phyloP scores from a whole-genome alignment of 2,797 vertebrate genomes.

The Macropus fuliginosus region DNA sequence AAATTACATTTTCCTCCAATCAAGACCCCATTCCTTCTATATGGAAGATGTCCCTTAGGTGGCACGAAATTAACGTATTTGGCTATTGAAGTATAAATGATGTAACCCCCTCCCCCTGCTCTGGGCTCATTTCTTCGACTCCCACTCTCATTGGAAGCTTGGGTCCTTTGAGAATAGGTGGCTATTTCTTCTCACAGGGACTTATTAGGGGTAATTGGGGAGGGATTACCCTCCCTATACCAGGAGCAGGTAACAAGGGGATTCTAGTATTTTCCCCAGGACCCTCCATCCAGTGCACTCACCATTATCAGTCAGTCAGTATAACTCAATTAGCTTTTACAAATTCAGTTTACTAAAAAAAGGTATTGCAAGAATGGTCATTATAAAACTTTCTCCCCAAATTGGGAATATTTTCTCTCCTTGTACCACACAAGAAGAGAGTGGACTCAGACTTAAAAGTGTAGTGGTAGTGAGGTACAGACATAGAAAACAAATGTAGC shows the following conservation, averaged over 20 bases:
- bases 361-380: background rate
- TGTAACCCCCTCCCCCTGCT: background rate
- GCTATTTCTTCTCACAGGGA: background rate
- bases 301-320: background rate
- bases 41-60: background rate
- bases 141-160: background rate
- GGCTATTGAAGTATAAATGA: background rate
- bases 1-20: background rate
- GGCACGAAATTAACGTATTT: background rate
- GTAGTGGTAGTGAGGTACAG: background rate
- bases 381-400: background rate
- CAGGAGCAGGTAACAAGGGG: background rate
- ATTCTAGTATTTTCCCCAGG: background rate
- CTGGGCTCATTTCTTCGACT: background rate
- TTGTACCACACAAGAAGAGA: background rate
- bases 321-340: background rate
- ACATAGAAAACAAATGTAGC: background rate
- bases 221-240: background rate
- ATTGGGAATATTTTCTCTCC: background rate
- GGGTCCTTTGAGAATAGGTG: background rate
- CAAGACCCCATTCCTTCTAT: background rate
- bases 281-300: background rate
- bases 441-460: background rate
- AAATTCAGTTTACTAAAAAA: background rate
- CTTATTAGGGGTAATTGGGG: background rate